A percentile compares a stretch with the other conserved stretches of the same genome.
Evolutionary conservation across 1,140 invertebrate species (phyloP).

Genomic region (Nilaparvata lugens): DNA sequence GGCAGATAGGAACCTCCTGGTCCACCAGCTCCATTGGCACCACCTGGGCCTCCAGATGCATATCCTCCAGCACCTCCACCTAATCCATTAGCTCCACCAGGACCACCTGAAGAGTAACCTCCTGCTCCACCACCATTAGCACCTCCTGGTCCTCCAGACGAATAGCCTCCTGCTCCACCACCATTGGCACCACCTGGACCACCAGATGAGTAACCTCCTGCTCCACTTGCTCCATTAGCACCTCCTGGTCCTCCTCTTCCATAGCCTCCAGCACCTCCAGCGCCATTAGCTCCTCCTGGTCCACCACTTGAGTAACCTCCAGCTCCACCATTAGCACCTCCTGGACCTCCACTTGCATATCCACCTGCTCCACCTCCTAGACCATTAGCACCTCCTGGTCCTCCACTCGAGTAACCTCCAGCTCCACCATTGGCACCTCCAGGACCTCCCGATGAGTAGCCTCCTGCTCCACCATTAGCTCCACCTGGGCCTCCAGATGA

Average conservation of each 20-base stretch:
- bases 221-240: not conserved
- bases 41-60: not conserved
- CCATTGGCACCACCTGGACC: not conserved
- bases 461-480: not conserved
- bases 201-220: not conserved
- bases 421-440: not conserved
- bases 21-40: not conserved
- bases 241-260: not conserved
- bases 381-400: not conserved
- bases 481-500: not conserved
- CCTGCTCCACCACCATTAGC: not conserved
- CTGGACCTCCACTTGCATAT: not conserved
- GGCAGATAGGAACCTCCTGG: not conserved
- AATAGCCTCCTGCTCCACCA: not conserved
- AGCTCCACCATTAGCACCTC: not conserved
- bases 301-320: not conserved
- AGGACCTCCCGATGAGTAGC: not conserved
- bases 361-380: conserved; percentile 1
- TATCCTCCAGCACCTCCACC: not conserved
- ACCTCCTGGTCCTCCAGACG: not conserved
- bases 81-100: not conserved
- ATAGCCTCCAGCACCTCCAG: not conserved
- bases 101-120: not conserved
- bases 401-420: not conserved
- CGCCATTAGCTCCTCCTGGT: not conserved